Conservation (phyloP, 2,113 vertebrate genomes). For the Sinocyclocheilus grahami region DNA sequence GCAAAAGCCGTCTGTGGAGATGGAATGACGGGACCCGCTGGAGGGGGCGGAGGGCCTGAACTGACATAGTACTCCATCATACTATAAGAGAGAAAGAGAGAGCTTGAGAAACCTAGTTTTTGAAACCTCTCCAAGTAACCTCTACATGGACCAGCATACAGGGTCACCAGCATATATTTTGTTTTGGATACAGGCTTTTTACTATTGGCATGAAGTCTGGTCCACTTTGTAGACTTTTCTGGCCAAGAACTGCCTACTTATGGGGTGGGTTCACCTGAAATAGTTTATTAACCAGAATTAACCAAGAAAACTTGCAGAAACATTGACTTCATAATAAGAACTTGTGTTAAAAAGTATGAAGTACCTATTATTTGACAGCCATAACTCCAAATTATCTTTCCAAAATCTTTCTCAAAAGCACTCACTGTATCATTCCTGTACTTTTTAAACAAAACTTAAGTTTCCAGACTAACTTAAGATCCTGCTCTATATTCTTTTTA, state of each 20-base stretch:
- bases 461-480: not conserved
- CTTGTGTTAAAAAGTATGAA: too few relatives aligned
- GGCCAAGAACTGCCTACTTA: not conserved
- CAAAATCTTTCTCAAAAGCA: not conserved
- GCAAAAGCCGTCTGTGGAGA: constrained; percentile 83
- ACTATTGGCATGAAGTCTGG: not conserved
- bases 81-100: constrained; percentile 60
- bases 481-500: not conserved
- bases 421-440: not conserved
- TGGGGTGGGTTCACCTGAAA: not conserved
- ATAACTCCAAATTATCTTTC: too few relatives aligned
- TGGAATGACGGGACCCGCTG: constrained; percentile 79
- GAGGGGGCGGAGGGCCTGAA: constrained; percentile 63
- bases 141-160: not conserved
- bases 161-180: not conserved
- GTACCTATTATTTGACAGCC: too few relatives aligned
- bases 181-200: not conserved
- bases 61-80: constrained; percentile 81
- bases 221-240: not conserved
- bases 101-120: constrained; percentile 38
- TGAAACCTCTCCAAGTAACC: not conserved
- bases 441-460: not conserved
- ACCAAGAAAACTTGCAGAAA: not conserved
- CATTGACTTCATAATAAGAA: not conserved
- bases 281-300: not conserved